A percentile compares a stretch with the other conserved stretches of the same genome.
Conservation (phyloP, 2,888 invertebrate species). For the Dynastes maya region DNA sequence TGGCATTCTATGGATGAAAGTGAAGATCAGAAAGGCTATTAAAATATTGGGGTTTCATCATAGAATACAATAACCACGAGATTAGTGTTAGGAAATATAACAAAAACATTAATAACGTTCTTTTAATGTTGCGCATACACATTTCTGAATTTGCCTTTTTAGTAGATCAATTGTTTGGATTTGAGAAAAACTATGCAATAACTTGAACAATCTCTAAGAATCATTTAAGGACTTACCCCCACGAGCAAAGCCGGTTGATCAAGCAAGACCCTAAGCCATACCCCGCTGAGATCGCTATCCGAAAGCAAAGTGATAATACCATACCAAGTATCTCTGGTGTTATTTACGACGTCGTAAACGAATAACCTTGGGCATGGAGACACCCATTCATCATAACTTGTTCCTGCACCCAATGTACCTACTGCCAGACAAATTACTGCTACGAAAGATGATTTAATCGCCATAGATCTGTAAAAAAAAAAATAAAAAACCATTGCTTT, state of each 20-base stretch:
- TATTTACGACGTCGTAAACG: slow-evolving; percentile 73
- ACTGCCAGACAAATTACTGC: background rate
- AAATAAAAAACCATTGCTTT: too few relatives aligned
- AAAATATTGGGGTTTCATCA: too few relatives aligned
- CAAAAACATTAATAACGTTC: too few relatives aligned
- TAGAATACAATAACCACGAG: too few relatives aligned
- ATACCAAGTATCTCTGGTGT: slow-evolving; percentile 73
- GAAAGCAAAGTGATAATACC: slow-evolving; percentile 73
- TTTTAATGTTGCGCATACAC: background rate
- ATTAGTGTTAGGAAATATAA: too few relatives aligned
- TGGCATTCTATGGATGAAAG: background rate
- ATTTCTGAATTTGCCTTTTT: background rate
- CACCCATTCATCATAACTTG: background rate
- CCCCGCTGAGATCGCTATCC: slow-evolving; percentile 71
- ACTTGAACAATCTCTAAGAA: background rate
- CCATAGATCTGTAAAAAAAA: background rate
- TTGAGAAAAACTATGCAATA: background rate
- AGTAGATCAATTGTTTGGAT: too few relatives aligned
- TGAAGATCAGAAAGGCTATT: too few relatives aligned
- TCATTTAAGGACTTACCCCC: slow-evolving; percentile 56
- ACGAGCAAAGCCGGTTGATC: slow-evolving; percentile 62
- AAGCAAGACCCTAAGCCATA: slow-evolving; percentile 75
- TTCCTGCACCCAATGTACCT: background rate
- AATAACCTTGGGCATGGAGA: slow-evolving; percentile 77
- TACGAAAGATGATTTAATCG: background rate